Base-by-base conservation (phyloP, 2,113 vertebrate genomes). In the Cervus canadensis region DNA sequence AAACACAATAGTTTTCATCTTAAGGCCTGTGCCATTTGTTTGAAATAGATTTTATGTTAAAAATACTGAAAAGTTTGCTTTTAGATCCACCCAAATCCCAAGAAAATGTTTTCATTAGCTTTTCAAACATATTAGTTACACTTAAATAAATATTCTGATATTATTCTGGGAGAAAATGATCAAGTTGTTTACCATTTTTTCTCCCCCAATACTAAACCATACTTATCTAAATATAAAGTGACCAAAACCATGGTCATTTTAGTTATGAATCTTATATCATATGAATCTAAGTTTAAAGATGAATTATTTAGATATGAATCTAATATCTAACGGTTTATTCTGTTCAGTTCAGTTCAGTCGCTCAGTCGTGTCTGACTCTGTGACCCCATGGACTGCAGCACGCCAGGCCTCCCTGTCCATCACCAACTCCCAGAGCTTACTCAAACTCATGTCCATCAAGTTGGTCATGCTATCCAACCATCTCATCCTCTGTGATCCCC, bases 41-140 rank as follows among this genome's bases (percentile, higher is more conserved):
- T 93, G 15, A 96, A 94, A 82, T 62, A 83, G 59, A 64, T 25
- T 57, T n/a, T 36, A 33, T 57, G 60, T 64, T 36, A 45, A 93
- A 93, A 90, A 81, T 67, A 26, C 23, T 90, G 17, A 92, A 88
- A 91, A 56, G 89, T 96, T 95, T 90, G 30, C 36, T 81, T 78
- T 93, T 45, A 92, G 40, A 76, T 48, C 74, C 94, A 21, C 57
- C 57, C 21, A 48, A 59, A 71, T 84, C 28, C 28, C 74, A 97
- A 94, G 83, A 52, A 94, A 91, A 56, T 62, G 26, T 95, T 89
- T 52, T 91, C 43, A 81, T 56, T 81, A 87, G 87, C 40, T 84
- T 81, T 89, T 93, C 59, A 21, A 89, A 17, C 30, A 56, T 36
- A 10, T n/a, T 89, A 86, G n/a, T 95, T 92, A 81, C 3, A 84